Evolutionary conservation across 92 coral and sea anemone genomes (phyloP), one percentile per base, ranked within the genome.

Genomic region (Palythoa heliodiscus): DNA sequence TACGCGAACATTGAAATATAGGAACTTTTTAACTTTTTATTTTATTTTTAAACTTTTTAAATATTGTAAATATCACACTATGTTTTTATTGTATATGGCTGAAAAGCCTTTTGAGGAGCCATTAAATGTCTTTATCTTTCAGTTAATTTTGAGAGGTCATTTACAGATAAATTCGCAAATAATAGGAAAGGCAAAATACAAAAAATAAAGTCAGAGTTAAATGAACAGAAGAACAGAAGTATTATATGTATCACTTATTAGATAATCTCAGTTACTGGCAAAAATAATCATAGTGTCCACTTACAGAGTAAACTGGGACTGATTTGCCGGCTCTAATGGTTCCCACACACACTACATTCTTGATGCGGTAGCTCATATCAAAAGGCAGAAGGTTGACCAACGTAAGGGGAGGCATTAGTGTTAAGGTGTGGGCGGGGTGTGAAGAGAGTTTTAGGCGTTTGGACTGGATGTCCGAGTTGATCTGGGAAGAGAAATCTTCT

Each of bases 371-470:
- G 71, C 92, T 88, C 81, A 97, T 88, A 25, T 97, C 99, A 83
- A 92, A 92, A 0, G 99, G 99, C 10, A 97, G 88, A 17, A 97
- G 95, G 89, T 97, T 97, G 47, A 97, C 95, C 39, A 97, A 76
- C 53, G 93, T 93, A 58, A 97, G 82, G 9, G 99, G 98, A 71
- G 95, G 95, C 79, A 97, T 86, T 39, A 97, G 88, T 37, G 98
- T 89, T 39, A 97, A 84, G 73, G 98, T 95, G 90, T 97, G 99
- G 47, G 98, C 96, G 23, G 99, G 98, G 29, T 94, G 99, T 54
- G 93, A 86, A 50, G 84, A 66, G 29, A 80, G 39, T 61, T 80
- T 80, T 2, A 80, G 73, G 25, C 84, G 84, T 53, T 80, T 80
- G 57, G 84, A 80, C 47, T 80, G 84, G 69, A 85, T 86, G 72